These are phyloP conservation scores for Cryptoblepharus egeriae DNA, from an alignment of 2,797 vertebrate species.

Conservation along the genomic window DNA sequence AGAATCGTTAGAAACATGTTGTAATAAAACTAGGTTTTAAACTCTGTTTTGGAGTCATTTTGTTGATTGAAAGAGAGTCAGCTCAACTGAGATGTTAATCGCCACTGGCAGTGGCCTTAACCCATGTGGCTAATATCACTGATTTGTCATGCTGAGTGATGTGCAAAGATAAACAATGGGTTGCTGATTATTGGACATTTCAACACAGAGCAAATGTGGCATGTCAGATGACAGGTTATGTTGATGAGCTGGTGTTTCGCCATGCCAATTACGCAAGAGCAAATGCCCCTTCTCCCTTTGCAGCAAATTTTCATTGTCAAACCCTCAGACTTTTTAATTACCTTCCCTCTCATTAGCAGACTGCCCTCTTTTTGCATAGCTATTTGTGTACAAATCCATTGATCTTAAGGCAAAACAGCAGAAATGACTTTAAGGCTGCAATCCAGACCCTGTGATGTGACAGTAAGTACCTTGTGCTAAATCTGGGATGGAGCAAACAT, in stretches of 20 bases:
- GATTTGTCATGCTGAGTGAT: slow-evolving; percentile 77
- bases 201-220: slow-evolving; percentile 75
- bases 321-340: slow-evolving; percentile 73
- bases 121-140: slow-evolving; percentile 77
- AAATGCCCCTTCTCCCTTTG: slow-evolving; percentile 41
- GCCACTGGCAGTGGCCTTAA: slow-evolving; percentile 77
- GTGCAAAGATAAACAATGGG: slow-evolving; percentile 73
- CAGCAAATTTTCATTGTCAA: slow-evolving; percentile 68
- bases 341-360: slow-evolving; percentile 62
- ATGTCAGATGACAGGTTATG: slow-evolving; percentile 73
- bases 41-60: slow-evolving; percentile 58
- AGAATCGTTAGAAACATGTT: slow-evolving; percentile 30
- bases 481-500: no score
- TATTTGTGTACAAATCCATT: not conserved
- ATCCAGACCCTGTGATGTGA: no score
- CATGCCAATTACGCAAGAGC: slow-evolving; percentile 75
- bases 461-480: no score
- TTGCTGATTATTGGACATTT: slow-evolving; percentile 77
- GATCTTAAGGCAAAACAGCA: slow-evolving; percentile 4
- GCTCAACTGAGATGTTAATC: slow-evolving; percentile 74
- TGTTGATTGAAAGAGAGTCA: slow-evolving; percentile 71
- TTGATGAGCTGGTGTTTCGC: slow-evolving; percentile 69
- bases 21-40: slow-evolving; percentile 32
- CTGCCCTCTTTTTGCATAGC: slow-evolving; percentile 27
- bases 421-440: no score